Base-by-base conservation (phyloP, 92 coral and sea anemone genomes). In the Palythoa grandiflora region DNA sequence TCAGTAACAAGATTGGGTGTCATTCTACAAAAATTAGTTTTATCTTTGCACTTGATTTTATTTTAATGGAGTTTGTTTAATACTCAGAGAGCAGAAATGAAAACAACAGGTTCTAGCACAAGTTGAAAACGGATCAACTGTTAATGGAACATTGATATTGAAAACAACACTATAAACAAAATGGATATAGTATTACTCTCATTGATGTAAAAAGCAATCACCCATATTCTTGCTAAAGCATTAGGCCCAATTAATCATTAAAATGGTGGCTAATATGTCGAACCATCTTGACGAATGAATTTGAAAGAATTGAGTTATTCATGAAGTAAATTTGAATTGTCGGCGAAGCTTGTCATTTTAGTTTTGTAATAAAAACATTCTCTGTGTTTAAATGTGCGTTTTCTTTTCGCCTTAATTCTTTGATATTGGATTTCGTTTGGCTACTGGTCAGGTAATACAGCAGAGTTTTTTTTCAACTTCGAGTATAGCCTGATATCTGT, bases 1-100 rank as follows among this genome's bases (percentile, higher is more conserved):
- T 61, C 85, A 63, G 40, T 20, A 65, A 37, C 61, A 81, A 81
- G 63, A 60, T 81, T 57, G 85, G 38, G 40, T 65, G 86, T 81
- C 86, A 81, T 38, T 51, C 6, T n/a, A 60, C 13, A 19, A 61
- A 54, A 79, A 60, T 78, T 35, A 37, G 28, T 78, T 44, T 80
- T 63, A 81, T 81, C 86, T 48, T 40, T 2, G 38, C 9, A 5
- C 19, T 81, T 48, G 17, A 63, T 81, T 81, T 66, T 66, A 44
- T 15, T 66, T 81, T 68, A 38, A 66, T 39, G n/a, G 38, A 39
- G 35, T 80, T 44, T 80, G 57, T 61, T 80, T 65, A 38, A 44
- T 65, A 59, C 86, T 81, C 86, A 81, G 28, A 19, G 86, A 20
- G 9, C 55, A 47, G 74, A 66, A 48, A 66, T 75, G 21, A 47